Percentiles rank a stretch among this genome's conserved stretches.
phyloP scores from a whole-genome alignment of 2,113 vertebrate species.

The Brachyhypopomus gauderio region DNA sequence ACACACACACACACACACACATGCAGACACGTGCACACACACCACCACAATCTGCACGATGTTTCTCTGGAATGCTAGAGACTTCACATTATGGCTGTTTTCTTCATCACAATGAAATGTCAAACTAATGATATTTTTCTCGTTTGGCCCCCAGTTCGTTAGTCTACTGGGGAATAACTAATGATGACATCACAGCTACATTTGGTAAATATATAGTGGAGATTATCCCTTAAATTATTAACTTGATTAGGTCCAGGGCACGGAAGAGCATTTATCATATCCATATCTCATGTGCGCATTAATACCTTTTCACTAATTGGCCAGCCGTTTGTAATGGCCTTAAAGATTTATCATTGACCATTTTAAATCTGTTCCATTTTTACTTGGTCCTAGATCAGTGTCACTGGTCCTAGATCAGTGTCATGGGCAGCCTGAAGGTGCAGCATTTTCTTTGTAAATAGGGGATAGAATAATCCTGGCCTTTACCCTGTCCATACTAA shows the following conservation, averaged over 20 bases:
- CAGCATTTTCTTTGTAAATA: not conserved
- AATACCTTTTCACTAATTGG: constrained; percentile 41
- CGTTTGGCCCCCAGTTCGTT: constrained; percentile 64
- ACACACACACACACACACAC: constrained; percentile 3
- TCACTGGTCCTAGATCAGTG: constrained; percentile 31
- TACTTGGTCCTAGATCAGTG: constrained; percentile 32
- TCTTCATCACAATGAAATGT: constrained; percentile 66
- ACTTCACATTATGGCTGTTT: constrained; percentile 62
- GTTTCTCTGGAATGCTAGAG: constrained; percentile 70
- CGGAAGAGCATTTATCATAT: constrained; percentile 43
- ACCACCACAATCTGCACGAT: constrained; percentile 53
- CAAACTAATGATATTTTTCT: constrained; percentile 70
- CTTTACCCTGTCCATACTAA: not conserved
- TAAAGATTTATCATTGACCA: constrained; percentile 40
- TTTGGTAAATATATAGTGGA: not conserved
- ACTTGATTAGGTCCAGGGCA: constrained; percentile 36
- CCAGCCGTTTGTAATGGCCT: constrained; percentile 28
- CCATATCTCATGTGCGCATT: constrained; percentile 28
- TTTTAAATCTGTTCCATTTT: constrained; percentile 45
- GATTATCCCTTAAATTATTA: constrained; percentile 35
- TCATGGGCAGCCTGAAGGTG: constrained; percentile 28
- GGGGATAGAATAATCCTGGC: constrained; percentile 1
- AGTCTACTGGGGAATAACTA: constrained; percentile 40
- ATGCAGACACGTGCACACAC: constrained; percentile 9
- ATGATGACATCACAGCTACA: not conserved